phyloP scores from a whole-genome alignment of 2,113 vertebrate genomes.

The Piprites chloris region DNA sequence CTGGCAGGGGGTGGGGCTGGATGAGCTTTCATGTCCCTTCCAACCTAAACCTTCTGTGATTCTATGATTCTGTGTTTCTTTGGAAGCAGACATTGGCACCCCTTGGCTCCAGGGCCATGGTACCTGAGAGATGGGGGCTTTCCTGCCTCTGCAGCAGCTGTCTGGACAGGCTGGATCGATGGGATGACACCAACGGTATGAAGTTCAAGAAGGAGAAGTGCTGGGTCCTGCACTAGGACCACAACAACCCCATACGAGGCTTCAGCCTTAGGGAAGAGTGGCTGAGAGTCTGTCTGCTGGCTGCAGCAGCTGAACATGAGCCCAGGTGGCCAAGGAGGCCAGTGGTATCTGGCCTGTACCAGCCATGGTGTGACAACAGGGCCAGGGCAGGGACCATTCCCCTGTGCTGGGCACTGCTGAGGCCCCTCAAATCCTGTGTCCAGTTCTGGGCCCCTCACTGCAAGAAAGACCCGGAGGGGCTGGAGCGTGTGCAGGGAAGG shows the following conservation, averaged over 20 bases:
- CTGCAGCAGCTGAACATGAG: background rate
- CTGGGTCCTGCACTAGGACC: background rate
- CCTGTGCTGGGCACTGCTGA: background rate
- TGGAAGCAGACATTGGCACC: background rate
- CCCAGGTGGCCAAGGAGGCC: background rate
- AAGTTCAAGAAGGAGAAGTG: too few species aligned
- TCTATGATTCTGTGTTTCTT: background rate
- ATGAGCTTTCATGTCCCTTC: background rate
- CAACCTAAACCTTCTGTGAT: background rate
- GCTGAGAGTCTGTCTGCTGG: background rate
- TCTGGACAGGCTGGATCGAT: background rate
- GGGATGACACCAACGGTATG: rapidly evolving
- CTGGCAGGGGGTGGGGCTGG: rapidly evolving
- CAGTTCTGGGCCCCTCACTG: background rate
- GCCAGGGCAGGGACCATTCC: background rate
- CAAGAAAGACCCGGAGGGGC: background rate
- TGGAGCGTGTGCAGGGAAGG: background rate
- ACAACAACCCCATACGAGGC: background rate
- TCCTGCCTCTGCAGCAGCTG: rapidly evolving
- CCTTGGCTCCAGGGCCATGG: too few species aligned
- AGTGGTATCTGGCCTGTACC: background rate
- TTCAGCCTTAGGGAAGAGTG: background rate
- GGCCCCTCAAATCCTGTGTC: background rate
- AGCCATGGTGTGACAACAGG: background rate
- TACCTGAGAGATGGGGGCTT: background rate